Conservation (phyloP, 2,113 vertebrate genomes). For the Epinephelus fuscoguttatus region DNA sequence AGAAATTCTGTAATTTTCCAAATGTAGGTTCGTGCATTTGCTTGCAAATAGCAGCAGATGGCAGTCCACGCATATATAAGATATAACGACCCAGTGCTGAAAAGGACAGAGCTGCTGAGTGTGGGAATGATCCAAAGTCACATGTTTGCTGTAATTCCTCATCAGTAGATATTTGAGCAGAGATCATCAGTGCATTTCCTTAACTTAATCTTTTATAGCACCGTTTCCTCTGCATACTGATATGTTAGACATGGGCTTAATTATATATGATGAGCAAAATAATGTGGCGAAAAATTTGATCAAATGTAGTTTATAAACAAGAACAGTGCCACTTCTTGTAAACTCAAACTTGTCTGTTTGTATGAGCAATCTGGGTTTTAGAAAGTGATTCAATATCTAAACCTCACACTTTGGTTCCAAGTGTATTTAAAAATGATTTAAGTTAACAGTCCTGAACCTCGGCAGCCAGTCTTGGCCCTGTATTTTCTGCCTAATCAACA, state of each 20-base stretch:
- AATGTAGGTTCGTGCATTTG: conserved; percentile 7
- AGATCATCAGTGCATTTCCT: background rate
- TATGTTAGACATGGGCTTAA: background rate
- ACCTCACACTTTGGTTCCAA: background rate
- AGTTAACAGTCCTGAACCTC: background rate
- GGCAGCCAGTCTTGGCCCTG: background rate
- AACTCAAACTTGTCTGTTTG: background rate
- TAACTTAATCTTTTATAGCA: conserved; percentile 10
- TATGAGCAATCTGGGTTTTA: background rate
- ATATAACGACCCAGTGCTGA: too few relatives aligned
- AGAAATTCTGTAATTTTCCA: too few relatives aligned
- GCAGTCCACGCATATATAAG: conserved; percentile 40
- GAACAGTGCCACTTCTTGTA: too few relatives aligned
- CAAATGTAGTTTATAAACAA: background rate
- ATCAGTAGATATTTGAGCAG: conserved; percentile 18
- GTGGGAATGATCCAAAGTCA: background rate
- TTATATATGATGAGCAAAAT: background rate
- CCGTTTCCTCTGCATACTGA: background rate
- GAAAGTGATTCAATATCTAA: background rate
- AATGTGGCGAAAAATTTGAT: background rate
- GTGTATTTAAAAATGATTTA: background rate
- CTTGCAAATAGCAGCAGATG: conserved; percentile 52
- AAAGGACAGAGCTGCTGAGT: background rate
- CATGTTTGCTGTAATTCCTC: background rate
- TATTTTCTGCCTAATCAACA: conserved; percentile 64